Evolutionary conservation across 2,113 vertebrate species (phyloP), one percentile per base, ranked within the genome.

Genomic region (crab-eating macaque (Macaca fascicularis)): DNA sequence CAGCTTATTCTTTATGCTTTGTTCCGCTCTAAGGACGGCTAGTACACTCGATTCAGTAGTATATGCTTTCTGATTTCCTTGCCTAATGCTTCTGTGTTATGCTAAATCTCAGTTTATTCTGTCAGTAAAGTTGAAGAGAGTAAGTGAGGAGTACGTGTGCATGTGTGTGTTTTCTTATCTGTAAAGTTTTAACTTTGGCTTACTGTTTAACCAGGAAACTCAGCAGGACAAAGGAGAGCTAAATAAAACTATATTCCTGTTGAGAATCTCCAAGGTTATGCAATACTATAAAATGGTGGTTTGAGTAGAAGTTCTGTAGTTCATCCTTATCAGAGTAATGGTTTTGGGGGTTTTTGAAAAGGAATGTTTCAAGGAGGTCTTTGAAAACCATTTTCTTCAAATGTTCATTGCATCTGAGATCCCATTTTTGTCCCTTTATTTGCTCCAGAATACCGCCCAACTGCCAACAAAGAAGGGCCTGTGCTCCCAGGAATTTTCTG

Each of bases 401-500:
- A 99, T 99, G 99, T 98, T 99, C 98, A 98, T 98, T 99, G 98
- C 98, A 97, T 99, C 98, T 98, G 98, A 99, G 99, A 99, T 99
- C 99, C 98, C 99, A 98, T 99, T 99, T 99, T 99, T 99, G 99
- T 96, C 98, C 99, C 98, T 99, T 99, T 99, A 99, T 99, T 99
- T 99, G 98, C 99, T 99, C 98, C 99, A 99, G 99, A 99, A 99
- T 99, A 98, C 98, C 92, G 70, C 98, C 97, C 67, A 69, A 97
- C 98, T 98, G 98, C 98, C 99, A 99, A 99, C 99, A 99, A 99
- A 99, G 99, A 98, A 98, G 98, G 97, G 99, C 99, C 99, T 99
- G 99, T 99, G 99, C 99, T 99, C 99, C 99, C 99, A 99, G 99
- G 99, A 99, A 99, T 99, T 99, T 99, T 99, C 99, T 99, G 99